Evolutionary conservation across 1,140 invertebrate species (phyloP), one percentile per base, ranked within the genome.

Genomic region (Trinorchestia longiramus): DNA sequence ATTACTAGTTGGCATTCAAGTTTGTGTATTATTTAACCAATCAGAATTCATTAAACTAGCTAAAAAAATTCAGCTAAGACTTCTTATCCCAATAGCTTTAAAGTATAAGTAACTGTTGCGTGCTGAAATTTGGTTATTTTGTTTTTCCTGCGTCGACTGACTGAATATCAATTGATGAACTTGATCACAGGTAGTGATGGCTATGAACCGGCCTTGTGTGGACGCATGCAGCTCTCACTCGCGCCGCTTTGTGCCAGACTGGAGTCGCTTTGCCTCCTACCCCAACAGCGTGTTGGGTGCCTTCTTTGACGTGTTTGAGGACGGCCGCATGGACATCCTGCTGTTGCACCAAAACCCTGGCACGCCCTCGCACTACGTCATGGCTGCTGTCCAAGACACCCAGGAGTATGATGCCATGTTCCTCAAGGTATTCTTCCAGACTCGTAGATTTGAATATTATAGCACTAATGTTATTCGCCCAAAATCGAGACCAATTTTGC

Each of bases 401-500:
- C 97, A 99, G 41, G 98, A 99, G 97, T 99, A 99, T 97, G 99
- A 99, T 97, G 99, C 99, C 0, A 99, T 99, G 97, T 99, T 99
- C 97, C 98, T 99, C 0, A 99, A 99, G 97, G 99, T 99, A 0
- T 77, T 77, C 11, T 77, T 77, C 1, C 28, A 3, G 62, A 1
- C 28, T 36, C 62, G 28, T 23, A 77, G 62, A 3, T 77, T 77
- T 77, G 1, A 77, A 77, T 77, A 11, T 23, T 77, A 28, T 19
- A 36, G 62, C 28, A 3, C 62, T 77, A 3, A 11, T 23, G 62
- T 36, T 53, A 8, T 53, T 53, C 47, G 19, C 19, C 19, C 19
- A 53, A 53, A 77, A 36, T 77, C 11, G 1, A 28, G n/a, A n/a
- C n/a, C 62, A 77, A 19, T 77, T 11, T 77, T 23, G 1, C 1